Conservation (phyloP, 2,113 vertebrate genomes). For the Halichoeres trimaculatus region DNA sequence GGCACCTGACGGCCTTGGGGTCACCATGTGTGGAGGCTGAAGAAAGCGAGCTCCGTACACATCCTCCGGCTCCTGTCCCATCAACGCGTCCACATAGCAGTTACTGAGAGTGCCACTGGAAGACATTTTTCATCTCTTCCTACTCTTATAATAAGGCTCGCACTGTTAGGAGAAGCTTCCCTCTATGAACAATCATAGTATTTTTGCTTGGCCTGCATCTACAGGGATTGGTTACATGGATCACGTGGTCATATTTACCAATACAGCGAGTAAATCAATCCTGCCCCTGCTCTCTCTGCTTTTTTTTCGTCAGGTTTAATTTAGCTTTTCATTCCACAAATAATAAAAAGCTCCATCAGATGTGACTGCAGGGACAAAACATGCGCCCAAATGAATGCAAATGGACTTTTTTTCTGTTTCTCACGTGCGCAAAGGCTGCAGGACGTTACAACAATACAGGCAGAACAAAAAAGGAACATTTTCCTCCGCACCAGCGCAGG, state of each 20-base stretch:
- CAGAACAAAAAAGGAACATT: constrained; percentile 13
- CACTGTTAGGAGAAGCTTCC: constrained; percentile 94
- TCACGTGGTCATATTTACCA: constrained; percentile 99
- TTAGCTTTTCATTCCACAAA: constrained; percentile 72
- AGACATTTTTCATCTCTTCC: constrained; percentile 94
- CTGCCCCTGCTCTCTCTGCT: constrained; percentile 79
- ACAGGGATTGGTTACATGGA: constrained; percentile 97
- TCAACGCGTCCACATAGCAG: constrained; percentile 98
- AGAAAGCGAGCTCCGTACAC: constrained; percentile 92
- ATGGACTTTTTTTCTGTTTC: constrained; percentile 5
- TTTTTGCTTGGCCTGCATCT: constrained; percentile 95
- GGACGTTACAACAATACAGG: constrained; percentile 55
- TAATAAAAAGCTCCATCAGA: constrained; percentile 52
- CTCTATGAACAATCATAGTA: constrained; percentile 96
- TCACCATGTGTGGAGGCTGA: constrained; percentile 88
- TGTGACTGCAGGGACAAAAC: constrained; percentile 28
- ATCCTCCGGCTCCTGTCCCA: constrained; percentile 96
- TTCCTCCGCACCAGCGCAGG: constrained; percentile 23
- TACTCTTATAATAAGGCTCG: constrained; percentile 93
- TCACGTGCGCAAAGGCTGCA: constrained; percentile 18
- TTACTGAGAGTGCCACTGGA: constrained; percentile 95
- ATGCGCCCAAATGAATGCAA: constrained; percentile 25
- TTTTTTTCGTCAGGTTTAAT: constrained; percentile 67
- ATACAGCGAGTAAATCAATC: constrained; percentile 99
- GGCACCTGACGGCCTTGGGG: constrained; percentile 89